A percentile compares a stretch with the other conserved stretches of the same genome.
Conservation (phyloP, 1,140 invertebrate species). For the Drosophila pachea region DNA sequence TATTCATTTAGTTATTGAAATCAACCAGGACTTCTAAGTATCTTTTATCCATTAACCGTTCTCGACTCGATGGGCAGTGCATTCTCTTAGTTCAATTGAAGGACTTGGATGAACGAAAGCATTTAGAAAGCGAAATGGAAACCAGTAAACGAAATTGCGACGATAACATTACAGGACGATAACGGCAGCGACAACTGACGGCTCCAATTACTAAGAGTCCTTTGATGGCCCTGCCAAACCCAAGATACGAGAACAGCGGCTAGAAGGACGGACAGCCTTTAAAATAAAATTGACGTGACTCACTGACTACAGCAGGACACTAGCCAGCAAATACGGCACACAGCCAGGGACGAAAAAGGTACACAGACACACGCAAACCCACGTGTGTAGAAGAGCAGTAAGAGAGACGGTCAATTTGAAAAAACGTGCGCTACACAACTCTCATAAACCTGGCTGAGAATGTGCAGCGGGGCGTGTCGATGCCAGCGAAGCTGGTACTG, state of each 20-base stretch:
- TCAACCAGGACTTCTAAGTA: too few relatives aligned
- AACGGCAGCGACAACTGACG: slow-evolving; percentile 43
- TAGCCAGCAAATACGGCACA: slow-evolving; percentile 21
- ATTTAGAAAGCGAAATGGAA: slow-evolving; percentile 63
- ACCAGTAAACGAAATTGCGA: slow-evolving; percentile 48
- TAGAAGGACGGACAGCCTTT: slow-evolving; percentile 10
- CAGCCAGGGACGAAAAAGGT: slow-evolving; percentile 48
- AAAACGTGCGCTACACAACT: slow-evolving; percentile 28
- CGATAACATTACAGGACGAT: slow-evolving; percentile 43
- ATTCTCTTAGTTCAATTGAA: slow-evolving; percentile 15
- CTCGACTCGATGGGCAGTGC: slow-evolving; percentile 1
- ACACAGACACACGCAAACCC: slow-evolving; percentile 5
- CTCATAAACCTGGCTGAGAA: slow-evolving; percentile 63
- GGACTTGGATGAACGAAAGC: slow-evolving; percentile 57
- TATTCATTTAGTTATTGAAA: too few relatives aligned
- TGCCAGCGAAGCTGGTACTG: slow-evolving; percentile 5
- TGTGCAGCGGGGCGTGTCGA: slow-evolving; percentile 62
- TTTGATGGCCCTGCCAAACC: slow-evolving; percentile 34
- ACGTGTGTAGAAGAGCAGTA: not conserved
- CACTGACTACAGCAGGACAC: slow-evolving; percentile 29
- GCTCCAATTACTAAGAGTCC: slow-evolving; percentile 60
- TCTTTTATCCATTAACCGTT: slow-evolving; percentile 12
- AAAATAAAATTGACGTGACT: slow-evolving; percentile 61
- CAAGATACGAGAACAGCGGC: slow-evolving; percentile 33
- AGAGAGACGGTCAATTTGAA: slow-evolving; percentile 39